Conservation (phyloP, 2,113 vertebrate species). For the Notiomystis cincta region DNA sequence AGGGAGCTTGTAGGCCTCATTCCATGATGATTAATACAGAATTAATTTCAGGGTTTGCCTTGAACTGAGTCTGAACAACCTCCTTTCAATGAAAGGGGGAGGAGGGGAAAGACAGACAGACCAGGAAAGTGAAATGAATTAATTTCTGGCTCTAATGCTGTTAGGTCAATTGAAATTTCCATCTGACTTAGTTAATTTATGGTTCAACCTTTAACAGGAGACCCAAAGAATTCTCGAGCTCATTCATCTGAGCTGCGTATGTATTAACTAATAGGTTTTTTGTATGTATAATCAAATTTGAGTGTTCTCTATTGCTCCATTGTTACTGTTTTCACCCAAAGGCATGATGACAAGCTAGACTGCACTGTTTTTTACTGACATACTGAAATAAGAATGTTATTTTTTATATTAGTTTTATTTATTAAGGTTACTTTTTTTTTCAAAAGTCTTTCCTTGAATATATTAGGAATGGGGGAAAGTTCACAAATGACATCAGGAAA, state of each 20-base stretch:
- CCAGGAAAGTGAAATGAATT: not conserved
- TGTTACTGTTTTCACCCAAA: not conserved
- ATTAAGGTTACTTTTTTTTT: too few relatives aligned
- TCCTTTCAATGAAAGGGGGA: not conserved
- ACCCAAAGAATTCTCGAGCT: not conserved
- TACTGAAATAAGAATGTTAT: not conserved
- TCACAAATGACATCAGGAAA: not conserved
- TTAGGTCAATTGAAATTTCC: not conserved
- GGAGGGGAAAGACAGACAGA: not conserved
- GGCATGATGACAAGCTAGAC: not conserved
- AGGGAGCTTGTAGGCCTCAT: not conserved
- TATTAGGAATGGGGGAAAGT: not conserved
- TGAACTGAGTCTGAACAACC: not conserved
- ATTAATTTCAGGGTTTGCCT: not conserved
- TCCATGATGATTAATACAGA: not conserved
- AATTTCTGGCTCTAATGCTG: not conserved
- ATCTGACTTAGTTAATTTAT: not conserved
- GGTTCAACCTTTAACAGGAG: not conserved
- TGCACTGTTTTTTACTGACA: not conserved
- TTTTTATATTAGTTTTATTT: too few relatives aligned
- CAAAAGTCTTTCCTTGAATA: not conserved
- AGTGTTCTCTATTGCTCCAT: not conserved
- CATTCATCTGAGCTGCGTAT: not conserved
- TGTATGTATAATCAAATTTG: not conserved
- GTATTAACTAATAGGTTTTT: not conserved